Base-by-base conservation (phyloP, 2,797 vertebrate species). In the Stomatorhinus walkeri region DNA sequence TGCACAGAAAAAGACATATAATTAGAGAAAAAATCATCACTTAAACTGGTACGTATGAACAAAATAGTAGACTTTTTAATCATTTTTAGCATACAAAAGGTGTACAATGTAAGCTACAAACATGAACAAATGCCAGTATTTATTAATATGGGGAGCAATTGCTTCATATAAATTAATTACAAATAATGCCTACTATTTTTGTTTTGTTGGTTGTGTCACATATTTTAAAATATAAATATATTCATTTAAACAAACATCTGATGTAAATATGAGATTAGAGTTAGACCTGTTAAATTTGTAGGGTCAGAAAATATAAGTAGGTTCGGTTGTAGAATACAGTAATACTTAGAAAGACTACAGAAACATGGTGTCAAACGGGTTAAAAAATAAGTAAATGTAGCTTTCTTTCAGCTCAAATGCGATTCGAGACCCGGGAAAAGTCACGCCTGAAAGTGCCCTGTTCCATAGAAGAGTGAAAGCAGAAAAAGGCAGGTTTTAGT, bases 361-460 rank as follows among this genome's bases (percentile, higher is more conserved):
- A 84, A 84, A 84, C 10, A 86, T 48, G 46, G 85, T 88, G 32
- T 89, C 85, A 36, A 59, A 87, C 40, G 89, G 86, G 89, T 89
- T 89, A 87, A 89, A 81, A 19, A 32, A 24, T 5, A 72, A 49
- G 89, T 89, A 89, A 89, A 87, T 87, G 61, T 79, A 89, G 28
- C 72, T 89, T 87, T 87, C 49, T 81, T 89, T 87, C 68, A 84
- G 76, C 49, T 46, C 52, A 56, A 72, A 59, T 43, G 52, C 87
- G 86, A 87, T 89, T 89, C 89, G 85, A 59, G 85, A 89, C 89
- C 89, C 89, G 89, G 89, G 89, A 89, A 89, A 89, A 89, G 85
- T 64, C 40, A 89, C 85, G 89, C 85, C 85, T 87, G 85, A 81
- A 68, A 72, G 59, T 87, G 86, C 46, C 48, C 49, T 46, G 86